Evolutionary conservation across 2,113 vertebrate species (phyloP).

Genomic region (Nestor notabilis): DNA sequence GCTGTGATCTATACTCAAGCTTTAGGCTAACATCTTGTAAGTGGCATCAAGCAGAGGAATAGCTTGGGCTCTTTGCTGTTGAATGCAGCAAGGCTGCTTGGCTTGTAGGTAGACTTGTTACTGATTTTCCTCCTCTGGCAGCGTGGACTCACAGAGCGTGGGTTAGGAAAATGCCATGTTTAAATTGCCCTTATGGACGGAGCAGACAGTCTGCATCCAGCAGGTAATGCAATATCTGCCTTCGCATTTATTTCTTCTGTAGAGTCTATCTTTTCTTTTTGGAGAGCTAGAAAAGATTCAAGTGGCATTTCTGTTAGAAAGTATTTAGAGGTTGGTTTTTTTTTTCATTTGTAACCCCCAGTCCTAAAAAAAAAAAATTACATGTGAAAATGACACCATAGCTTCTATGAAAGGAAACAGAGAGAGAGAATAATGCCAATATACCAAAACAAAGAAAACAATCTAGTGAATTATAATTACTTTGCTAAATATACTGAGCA

Average conservation of each 20-base stretch:
- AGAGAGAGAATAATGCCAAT: background rate
- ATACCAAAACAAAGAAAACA: background rate
- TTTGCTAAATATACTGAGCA: conserved; percentile 47
- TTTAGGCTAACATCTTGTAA: background rate
- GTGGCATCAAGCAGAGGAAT: background rate
- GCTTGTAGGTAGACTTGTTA: background rate
- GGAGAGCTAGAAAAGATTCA: background rate
- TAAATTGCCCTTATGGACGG: background rate
- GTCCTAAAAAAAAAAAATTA: background rate
- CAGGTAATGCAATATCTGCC: background rate
- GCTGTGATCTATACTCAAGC: fast-evolving
- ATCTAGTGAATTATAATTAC: conserved; percentile 32
- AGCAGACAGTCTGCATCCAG: background rate
- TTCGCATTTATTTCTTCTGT: background rate
- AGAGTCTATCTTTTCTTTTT: background rate
- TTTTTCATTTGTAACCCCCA: background rate
- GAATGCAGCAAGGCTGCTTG: background rate
- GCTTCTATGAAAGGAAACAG: background rate
- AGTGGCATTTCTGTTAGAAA: background rate
- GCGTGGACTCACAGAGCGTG: background rate
- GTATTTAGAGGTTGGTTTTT: fast-evolving
- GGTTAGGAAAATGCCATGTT: background rate
- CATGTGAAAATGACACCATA: background rate
- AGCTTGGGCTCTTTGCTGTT: background rate
- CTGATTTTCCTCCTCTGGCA: background rate